A percentile compares a stretch with the other conserved stretches of the same genome.
Conservation (phyloP, 2,113 vertebrate genomes). For the Phyllostomus hastatus region DNA sequence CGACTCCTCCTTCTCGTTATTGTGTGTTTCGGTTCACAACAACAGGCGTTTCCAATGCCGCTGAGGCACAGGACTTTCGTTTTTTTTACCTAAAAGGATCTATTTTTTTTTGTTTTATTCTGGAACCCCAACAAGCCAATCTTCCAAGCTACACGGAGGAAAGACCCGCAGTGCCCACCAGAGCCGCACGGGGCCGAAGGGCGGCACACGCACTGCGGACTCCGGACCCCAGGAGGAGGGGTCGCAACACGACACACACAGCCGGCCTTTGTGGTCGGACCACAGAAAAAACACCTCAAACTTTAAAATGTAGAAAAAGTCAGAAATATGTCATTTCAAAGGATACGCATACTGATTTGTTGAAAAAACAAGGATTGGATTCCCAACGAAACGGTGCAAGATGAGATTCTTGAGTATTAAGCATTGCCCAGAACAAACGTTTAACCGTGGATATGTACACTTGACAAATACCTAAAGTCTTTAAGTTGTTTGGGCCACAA, state of each 20-base stretch:
- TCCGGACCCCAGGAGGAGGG: not conserved
- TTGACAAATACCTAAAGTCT: not conserved
- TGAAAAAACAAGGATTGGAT: not conserved
- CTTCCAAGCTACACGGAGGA: not conserved
- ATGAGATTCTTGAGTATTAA: not conserved
- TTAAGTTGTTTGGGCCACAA: not conserved
- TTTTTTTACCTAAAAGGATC: not conserved
- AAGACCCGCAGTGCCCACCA: not conserved
- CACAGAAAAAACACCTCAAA: not conserved
- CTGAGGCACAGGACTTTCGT: not conserved
- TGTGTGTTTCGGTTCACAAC: constrained; percentile 38
- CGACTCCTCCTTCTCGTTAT: not conserved
- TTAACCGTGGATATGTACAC: not conserved
- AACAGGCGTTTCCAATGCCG: not conserved
- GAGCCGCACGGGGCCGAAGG: not conserved
- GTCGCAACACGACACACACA: not conserved
- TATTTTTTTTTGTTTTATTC: not conserved
- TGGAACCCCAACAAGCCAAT: not conserved
- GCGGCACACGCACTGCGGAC: not conserved
- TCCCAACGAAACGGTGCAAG: not conserved
- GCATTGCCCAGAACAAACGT: not conserved
- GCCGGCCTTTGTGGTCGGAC: not conserved
- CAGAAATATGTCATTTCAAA: not conserved
- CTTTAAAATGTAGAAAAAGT: not conserved
- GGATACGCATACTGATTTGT: not conserved